Conservation (phyloP, 2,797 vertebrate genomes). For the Scyliorhinus canicula region DNA sequence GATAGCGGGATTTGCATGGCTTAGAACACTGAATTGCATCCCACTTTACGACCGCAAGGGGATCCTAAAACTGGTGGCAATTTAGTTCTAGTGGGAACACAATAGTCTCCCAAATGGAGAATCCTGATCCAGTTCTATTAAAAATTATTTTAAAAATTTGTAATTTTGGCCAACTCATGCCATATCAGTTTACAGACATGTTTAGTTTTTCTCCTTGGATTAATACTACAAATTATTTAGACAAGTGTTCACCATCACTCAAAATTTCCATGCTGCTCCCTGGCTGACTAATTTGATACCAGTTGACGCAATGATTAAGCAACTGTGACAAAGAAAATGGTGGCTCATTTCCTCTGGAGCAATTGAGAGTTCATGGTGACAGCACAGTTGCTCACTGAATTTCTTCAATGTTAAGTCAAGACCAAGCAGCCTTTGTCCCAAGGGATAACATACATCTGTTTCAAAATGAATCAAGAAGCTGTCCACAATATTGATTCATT, state of each 20-base stretch:
- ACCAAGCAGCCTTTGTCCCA: background rate
- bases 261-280: background rate
- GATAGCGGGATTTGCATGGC: no score
- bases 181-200: background rate
- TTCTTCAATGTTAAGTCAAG: background rate
- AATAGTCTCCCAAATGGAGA: no score
- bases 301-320: background rate
- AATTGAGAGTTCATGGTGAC: background rate
- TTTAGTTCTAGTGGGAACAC: no score
- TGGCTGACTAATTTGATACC: background rate
- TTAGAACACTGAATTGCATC: no score
- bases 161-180: background rate
- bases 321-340: no score
- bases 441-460: constrained; percentile 9
- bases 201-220: background rate
- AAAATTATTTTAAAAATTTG: no score
- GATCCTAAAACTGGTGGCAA: no score
- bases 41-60: no score
- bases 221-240: background rate
- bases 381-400: no score
- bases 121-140: no score
- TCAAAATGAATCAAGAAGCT: background rate
- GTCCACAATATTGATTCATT: no score
- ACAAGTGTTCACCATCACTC: background rate
- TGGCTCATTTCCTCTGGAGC: background rate